Conservation (phyloP, 2,888 invertebrate genomes). For the Tromatobia lineatoria region DNA sequence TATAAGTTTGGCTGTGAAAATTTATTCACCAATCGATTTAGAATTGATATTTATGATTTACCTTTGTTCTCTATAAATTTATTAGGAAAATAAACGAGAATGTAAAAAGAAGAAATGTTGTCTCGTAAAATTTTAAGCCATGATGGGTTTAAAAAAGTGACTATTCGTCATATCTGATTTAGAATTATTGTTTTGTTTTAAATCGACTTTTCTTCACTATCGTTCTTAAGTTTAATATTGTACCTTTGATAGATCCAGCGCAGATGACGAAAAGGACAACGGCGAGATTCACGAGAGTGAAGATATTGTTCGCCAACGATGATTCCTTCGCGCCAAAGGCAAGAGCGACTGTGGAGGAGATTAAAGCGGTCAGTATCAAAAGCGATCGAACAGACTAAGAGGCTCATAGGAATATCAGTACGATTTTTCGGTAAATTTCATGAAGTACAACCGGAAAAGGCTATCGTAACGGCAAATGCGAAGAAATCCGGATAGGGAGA, state of each 20-base stretch:
- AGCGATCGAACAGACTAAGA: not conserved
- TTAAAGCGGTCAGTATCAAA: slow-evolving; percentile 15
- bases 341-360: slow-evolving; percentile 87
- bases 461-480: slow-evolving; percentile 90
- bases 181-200: no score
- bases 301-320: slow-evolving; percentile 93
- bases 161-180: no score
- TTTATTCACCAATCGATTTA: no score
- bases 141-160: no score
- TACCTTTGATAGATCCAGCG: slow-evolving; percentile 91
- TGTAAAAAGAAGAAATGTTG: no score
- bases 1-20: no score
- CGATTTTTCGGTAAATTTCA: not conserved
- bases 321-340: slow-evolving; percentile 96
- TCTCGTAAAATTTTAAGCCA: no score
- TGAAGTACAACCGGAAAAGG: slow-evolving; percentile 88
- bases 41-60: no score
- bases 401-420: not conserved
- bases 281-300: slow-evolving; percentile 93
- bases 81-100: no score
- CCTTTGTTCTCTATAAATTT: no score
- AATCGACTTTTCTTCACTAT: no score
- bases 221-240: no score
- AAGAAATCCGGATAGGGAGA: slow-evolving; percentile 92
- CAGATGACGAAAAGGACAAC: slow-evolving; percentile 94